These are phyloP conservation scores for Gambusia yucatana DNA, from an alignment of 2,797 vertebrate species.

Conservation along the genomic window DNA sequence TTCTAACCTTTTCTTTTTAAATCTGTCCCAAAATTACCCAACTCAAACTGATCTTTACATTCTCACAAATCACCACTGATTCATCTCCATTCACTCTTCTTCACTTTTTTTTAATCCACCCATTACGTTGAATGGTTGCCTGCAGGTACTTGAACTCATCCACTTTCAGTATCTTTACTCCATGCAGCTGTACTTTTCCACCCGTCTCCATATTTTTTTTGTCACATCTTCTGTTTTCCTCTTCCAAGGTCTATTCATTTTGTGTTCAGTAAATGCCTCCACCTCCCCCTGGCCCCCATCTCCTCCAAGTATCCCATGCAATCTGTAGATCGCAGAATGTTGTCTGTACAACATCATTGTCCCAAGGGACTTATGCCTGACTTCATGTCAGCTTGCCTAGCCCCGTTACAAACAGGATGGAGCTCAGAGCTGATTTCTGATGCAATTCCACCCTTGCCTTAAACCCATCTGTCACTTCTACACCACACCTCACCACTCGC, in stretches of 20 bases:
- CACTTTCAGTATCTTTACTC: neutral
- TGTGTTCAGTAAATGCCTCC: neutral
- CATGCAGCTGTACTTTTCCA: neutral
- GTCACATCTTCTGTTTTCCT: neutral
- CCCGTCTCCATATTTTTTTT: neutral
- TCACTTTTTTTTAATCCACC: neutral
- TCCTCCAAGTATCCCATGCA: neutral
- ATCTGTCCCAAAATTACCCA: neutral
- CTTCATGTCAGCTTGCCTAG: neutral
- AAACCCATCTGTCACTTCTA: neutral
- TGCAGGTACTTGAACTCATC: neutral
- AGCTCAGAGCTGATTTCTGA: constrained; percentile 2
- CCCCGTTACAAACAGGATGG: neutral
- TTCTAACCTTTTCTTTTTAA: neutral
- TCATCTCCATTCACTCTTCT: neutral
- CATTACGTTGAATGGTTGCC: neutral
- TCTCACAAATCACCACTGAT: neutral
- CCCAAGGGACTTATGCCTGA: neutral
- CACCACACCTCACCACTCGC: neutral
- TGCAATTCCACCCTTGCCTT: neutral
- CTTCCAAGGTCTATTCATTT: neutral
- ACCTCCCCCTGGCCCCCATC: neutral
- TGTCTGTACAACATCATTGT: neutral
- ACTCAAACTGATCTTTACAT: neutral
- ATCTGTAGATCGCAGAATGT: neutral